A percentile compares a stretch with the other conserved stretches of the same genome.
Evolutionary conservation across 2,797 vertebrate species (phyloP).

Genomic region (Sylvia borin): DNA sequence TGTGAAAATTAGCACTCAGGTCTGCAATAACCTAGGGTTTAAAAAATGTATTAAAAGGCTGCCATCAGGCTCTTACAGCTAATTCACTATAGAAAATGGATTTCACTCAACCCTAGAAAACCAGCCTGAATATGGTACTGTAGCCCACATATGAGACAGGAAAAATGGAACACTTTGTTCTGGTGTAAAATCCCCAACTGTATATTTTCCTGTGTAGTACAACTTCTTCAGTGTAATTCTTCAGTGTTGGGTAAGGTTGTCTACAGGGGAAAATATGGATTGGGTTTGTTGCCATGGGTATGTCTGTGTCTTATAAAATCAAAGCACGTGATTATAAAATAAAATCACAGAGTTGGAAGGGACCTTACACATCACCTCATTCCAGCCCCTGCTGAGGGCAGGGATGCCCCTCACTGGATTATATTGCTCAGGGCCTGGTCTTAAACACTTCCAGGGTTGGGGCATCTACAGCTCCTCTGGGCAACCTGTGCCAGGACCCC

Average conservation of each 20-base stretch:
- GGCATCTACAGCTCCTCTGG: not conserved
- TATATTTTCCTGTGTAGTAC: not conserved
- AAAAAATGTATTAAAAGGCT: not conserved
- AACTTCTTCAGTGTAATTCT: not conserved
- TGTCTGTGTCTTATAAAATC: not conserved
- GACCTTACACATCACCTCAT: fast-evolving
- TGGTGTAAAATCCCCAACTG: fast-evolving
- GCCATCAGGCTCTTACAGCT: not conserved
- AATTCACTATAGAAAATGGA: not conserved
- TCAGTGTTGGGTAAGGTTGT: not conserved
- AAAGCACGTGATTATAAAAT: too few relatives aligned
- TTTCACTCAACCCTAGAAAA: not conserved
- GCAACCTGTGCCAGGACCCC: not conserved
- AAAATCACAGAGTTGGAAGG: not conserved
- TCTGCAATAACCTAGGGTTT: not conserved
- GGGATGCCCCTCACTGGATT: not conserved
- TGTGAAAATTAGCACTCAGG: not conserved
- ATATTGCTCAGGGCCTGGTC: not conserved
- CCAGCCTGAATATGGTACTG: not conserved
- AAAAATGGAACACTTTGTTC: not conserved
- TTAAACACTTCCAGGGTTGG: not conserved
- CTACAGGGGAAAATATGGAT: not conserved
- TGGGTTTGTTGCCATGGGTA: not conserved
- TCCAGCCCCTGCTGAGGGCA: fast-evolving
- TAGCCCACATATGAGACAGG: not conserved